Conservation (phyloP, 2,888 invertebrate species). For the Amphipoea lucens region DNA sequence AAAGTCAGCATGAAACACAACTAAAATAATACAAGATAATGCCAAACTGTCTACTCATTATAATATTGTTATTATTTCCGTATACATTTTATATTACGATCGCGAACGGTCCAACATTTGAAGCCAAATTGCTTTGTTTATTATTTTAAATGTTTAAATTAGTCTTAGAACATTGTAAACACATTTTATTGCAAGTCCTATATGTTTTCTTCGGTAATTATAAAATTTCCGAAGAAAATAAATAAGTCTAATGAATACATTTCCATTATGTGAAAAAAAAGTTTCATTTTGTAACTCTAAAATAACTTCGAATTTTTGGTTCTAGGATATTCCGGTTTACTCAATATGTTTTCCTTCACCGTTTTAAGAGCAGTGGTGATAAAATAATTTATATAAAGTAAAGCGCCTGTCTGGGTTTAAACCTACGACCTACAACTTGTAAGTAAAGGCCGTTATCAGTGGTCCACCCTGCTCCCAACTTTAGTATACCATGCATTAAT, state of each 20-base stretch:
- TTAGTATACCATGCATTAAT: too few relatives aligned
- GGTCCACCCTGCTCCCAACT: too few relatives aligned
- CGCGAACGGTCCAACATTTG: conserved; percentile 11
- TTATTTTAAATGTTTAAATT: conserved; percentile 15
- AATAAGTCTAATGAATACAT: too few relatives aligned
- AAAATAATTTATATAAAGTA: too few relatives aligned
- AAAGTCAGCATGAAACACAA: neutral
- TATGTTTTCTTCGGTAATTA: neutral
- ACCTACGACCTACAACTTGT: too few relatives aligned
- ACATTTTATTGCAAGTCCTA: neutral
- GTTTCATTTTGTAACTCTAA: neutral
- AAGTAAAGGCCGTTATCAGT: too few relatives aligned
- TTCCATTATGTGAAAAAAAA: too few relatives aligned
- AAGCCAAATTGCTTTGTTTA: conserved; percentile 42
- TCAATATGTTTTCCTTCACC: too few relatives aligned
- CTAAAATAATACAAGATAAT: conserved; percentile 8
- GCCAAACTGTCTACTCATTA: conserved; percentile 30
- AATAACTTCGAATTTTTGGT: neutral
- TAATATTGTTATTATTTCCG: conserved; percentile 10
- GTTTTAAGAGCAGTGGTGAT: too few relatives aligned
- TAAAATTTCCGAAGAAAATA: too few relatives aligned
- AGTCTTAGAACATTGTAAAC: conserved; percentile 4
- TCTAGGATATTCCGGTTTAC: too few relatives aligned
- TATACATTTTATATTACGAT: conserved; percentile 24
- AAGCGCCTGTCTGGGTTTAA: too few relatives aligned